Percentiles rank a stretch among this genome's conserved stretches.
These are phyloP conservation scores for Vanessa atalanta DNA, from an alignment of 1,140 invertebrate species.

Conservation along the genomic window DNA sequence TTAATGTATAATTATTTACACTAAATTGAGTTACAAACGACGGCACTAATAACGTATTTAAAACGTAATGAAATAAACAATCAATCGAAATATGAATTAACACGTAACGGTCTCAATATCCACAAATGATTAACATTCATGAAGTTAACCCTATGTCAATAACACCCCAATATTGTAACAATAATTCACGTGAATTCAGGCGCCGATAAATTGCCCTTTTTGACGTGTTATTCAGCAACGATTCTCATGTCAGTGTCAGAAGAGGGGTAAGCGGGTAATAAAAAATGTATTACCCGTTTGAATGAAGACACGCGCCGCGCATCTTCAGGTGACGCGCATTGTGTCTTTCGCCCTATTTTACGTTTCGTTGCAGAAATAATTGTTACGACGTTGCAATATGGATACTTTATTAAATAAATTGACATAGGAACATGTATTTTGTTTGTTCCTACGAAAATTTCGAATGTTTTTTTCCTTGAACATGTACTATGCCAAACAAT, in stretches of 20 bases:
- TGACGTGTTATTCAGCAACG: constrained; percentile 67
- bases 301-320: constrained; percentile 53
- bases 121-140: constrained; percentile 42
- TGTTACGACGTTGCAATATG: constrained; percentile 2
- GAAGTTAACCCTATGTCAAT: constrained; percentile 52
- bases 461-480: no score
- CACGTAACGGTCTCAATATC: constrained; percentile 33
- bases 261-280: constrained; percentile 50
- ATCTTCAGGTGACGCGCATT: constrained; percentile 53
- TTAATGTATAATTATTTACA: background rate
- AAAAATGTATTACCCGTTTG: constrained; percentile 57
- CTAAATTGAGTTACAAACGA: background rate
- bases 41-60: background rate
- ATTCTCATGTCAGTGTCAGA: constrained; percentile 57
- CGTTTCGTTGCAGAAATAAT: constrained; percentile 16
- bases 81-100: constrained; percentile 40
- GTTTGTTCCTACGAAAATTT: no score
- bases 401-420: no score
- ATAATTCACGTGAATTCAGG: constrained; percentile 58
- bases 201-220: constrained; percentile 72
- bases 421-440: no score
- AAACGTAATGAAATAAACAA: background rate
- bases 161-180: constrained; percentile 67
- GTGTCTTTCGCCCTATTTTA: constrained; percentile 31
- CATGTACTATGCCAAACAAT: no score